Base-by-base conservation (phyloP, 2,113 vertebrate species). In the Pomatorhinus ruficollis region DNA sequence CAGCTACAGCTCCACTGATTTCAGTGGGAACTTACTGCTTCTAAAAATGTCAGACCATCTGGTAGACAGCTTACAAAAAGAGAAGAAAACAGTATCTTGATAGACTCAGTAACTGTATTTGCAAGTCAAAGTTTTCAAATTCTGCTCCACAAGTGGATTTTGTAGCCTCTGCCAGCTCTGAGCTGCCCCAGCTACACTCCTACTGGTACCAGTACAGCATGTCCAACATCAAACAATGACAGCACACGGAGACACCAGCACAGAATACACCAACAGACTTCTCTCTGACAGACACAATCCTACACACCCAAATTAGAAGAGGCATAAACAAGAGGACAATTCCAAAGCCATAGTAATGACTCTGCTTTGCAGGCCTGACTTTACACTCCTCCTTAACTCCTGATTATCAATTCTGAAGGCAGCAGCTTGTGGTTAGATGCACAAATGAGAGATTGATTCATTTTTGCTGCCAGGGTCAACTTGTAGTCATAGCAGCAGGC, bases 401-500 rank as follows among this genome's bases (percentile, higher is more conserved):
- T 68, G 42, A 50, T 75, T 92, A 68, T 83, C 70, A 77, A 21
- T 79, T 94, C 57, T 49, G 71, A 72, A 75, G 52, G 50, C 71
- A 90, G 74, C 45, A 71, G 94, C 72, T 90, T 88, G 39, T 57
- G 50, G 44, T 64, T 45, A 96, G 77, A 96, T 79, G 80, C 49
- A 93, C 77, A 93, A 95, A 96, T 44, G 37, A 85, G 69, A 84
- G 84, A 94, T 70, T 89, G 92, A 97, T 90, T 87, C 57, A 72
- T 81, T 90, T 94, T 52, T 89, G 74, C 80, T 87, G 81, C 64
- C 87, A 85, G 83, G 93, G 94, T 97, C 92, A 95, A 89, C 70
- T 24, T 63, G 94, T n/a, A 94, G 92, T 65, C 89, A 93, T 96
- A 89, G 96, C 84, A 96, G 96, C 87, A 84, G 64, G 90, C 90